Base-by-base conservation (phyloP, 2,113 vertebrate species). In the Gyps fulvus region DNA sequence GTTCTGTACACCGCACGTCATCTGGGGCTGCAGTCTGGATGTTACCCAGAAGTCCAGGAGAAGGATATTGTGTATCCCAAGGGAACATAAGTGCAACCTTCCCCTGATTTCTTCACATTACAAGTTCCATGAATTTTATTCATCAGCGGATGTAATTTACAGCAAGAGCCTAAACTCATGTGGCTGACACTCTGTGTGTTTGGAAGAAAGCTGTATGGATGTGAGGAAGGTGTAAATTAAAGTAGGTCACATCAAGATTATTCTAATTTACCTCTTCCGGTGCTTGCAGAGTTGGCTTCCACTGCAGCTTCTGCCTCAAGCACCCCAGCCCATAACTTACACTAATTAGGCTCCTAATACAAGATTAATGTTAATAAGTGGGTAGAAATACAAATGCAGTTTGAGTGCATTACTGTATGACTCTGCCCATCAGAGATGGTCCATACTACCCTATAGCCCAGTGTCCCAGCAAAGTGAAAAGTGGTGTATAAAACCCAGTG, bases 151-250 rank as follows among this genome's bases (percentile, higher is more conserved):
- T 38, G 5, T 50, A 59, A 90, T 79, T 74, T 61, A 79, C 40
- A 65, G 18, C 29, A 70, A 55, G 71, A 79, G 36, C 61, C 36
- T 54, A 83, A 62, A n/a, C 31, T 78, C 11, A 0, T n/a, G 38
- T 43, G 45, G 38, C 61, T 93, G 86, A 59, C 47, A 34, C 50
- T 52, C 87, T 14, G 49, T 0, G 0, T 59, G 63, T 89, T 92
- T 79, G 80, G 80, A 87, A 91, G 36, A 90, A 62, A 79, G 72
- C 34, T 90, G 61, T 13, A 20, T 1, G 4, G 36, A 57, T 84
- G 72, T 47, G 61, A 82, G 27, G 47, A 93, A 89, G 47, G 86
- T 82, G 52, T 54, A 82, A 95, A 96, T 95, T 87, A 84, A 92
- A 96, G 18, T 42, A 67, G 81, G 70, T 93, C 87, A 72, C 40